phyloP scores from a whole-genome alignment of 2,888 invertebrate species.

The Torymus auratus region DNA sequence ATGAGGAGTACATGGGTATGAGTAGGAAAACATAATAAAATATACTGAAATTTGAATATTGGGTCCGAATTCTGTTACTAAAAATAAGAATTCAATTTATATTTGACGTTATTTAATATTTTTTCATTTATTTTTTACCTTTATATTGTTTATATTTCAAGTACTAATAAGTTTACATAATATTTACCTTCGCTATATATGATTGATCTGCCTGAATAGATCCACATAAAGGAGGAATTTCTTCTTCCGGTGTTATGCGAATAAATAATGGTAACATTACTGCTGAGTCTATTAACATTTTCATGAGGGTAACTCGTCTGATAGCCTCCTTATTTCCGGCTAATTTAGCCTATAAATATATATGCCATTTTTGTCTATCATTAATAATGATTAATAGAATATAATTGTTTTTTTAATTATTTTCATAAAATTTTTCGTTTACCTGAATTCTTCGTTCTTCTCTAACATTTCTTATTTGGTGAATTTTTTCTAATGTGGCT shows the following conservation, averaged over 20 bases:
- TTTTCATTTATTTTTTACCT: no score
- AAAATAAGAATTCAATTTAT: no score
- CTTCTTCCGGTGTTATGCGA: conserved; percentile 86
- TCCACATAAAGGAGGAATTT: conserved; percentile 93
- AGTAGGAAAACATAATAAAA: no score
- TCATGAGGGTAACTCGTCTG: conserved; percentile 95
- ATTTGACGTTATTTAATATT: no score
- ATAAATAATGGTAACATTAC: conserved; percentile 95
- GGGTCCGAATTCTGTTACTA: no score
- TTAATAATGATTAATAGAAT: no score
- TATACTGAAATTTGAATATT: no score
- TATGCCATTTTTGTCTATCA: no score
- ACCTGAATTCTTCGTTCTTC: conserved; percentile 91
- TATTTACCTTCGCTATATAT: conserved; percentile 84
- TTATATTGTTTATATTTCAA: no score
- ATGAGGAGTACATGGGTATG: no score
- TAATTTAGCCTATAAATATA: conserved; percentile 81
- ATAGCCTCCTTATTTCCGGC: conserved; percentile 94
- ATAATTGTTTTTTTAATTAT: no score
- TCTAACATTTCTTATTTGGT: conserved; percentile 91
- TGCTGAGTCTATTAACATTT: conserved; percentile 94
- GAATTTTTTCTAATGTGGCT: conserved; percentile 85
- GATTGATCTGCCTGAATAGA: conserved; percentile 89
- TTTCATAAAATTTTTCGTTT: conserved; percentile 16
- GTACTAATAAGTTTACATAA: no score